A percentile compares a stretch with the other conserved stretches of the same genome.
These are phyloP conservation scores for Pipistrellus pipistrellus DNA, from an alignment of 2,797 vertebrate genomes.

Conservation along the genomic window DNA sequence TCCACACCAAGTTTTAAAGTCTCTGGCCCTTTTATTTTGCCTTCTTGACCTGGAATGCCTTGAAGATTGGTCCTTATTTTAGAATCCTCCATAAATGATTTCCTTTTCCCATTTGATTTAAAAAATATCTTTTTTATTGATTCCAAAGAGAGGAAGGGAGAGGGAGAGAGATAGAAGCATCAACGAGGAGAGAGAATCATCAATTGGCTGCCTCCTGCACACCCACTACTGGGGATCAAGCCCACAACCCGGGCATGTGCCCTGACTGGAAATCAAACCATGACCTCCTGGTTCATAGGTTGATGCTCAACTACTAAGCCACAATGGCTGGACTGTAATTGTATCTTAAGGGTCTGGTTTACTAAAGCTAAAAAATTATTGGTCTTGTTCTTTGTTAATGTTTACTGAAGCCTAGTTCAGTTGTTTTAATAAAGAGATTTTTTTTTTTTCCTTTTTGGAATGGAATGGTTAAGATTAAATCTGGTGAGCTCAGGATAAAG, in stretches of 20 bases:
- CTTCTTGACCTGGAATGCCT: background rate
- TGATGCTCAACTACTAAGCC: too few species aligned
- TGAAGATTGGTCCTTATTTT: background rate
- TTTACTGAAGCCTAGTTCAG: slow-evolving; percentile 36
- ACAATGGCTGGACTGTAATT: background rate
- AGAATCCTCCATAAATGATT: background rate
- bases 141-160: too few species aligned
- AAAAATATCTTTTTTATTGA: background rate
- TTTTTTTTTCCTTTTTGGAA: background rate
- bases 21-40: background rate
- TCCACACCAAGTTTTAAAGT: background rate
- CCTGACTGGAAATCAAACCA: too few species aligned
- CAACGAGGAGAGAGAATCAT: too few species aligned
- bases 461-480: slow-evolving; percentile 27
- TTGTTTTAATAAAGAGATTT: slow-evolving; percentile 54
- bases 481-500: slow-evolving; percentile 42
- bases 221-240: too few species aligned
- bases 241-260: too few species aligned
- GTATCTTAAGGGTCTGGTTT: slow-evolving; percentile 25
- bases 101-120: background rate
- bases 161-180: too few species aligned
- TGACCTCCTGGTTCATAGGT: too few species aligned
- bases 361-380: slow-evolving; percentile 51
- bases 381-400: slow-evolving; percentile 44
- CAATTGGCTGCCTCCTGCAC: too few species aligned